Evolutionary conservation across 2,888 invertebrate species (phyloP).

Genomic region (Epinotia nisella): DNA sequence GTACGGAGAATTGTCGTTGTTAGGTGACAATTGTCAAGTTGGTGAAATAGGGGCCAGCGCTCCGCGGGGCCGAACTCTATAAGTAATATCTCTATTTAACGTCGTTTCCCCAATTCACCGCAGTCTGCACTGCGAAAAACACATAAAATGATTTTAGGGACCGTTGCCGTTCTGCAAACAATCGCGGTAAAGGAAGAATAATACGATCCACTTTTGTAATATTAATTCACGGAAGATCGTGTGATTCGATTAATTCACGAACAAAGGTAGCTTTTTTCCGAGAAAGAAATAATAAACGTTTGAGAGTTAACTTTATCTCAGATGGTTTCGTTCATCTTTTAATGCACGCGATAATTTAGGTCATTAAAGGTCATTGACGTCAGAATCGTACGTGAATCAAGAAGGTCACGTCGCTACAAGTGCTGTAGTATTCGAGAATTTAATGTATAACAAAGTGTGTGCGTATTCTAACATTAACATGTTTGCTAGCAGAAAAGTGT

Average conservation of each 20-base stretch:
- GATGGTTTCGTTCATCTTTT: background rate
- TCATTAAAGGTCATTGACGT: constrained; percentile 19
- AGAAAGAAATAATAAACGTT: constrained; percentile 14
- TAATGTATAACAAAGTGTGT: background rate
- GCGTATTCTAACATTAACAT: background rate
- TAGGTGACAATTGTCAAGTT: too few relatives aligned
- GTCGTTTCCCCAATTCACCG: constrained; percentile 12
- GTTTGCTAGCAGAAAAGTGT: constrained; percentile 11
- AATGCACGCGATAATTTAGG: constrained; percentile 3
- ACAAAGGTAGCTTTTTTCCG: constrained; percentile 18
- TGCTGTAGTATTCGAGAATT: background rate
- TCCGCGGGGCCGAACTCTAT: constrained; percentile 15
- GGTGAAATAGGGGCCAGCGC: too few relatives aligned
- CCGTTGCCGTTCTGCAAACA: constrained; percentile 24
- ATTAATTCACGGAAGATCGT: constrained; percentile 20
- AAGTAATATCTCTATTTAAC: constrained; percentile 35
- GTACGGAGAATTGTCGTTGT: too few relatives aligned
- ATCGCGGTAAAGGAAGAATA: constrained; percentile 10
- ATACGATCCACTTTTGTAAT: constrained; percentile 25
- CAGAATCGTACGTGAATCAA: background rate
- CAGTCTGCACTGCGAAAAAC: constrained; percentile 41
- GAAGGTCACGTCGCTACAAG: background rate
- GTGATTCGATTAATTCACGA: constrained; percentile 9
- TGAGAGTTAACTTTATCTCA: constrained; percentile 2
- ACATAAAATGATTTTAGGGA: constrained; percentile 30